phyloP scores from a whole-genome alignment of 1,140 invertebrate species.

The Euglossa dilemma region DNA sequence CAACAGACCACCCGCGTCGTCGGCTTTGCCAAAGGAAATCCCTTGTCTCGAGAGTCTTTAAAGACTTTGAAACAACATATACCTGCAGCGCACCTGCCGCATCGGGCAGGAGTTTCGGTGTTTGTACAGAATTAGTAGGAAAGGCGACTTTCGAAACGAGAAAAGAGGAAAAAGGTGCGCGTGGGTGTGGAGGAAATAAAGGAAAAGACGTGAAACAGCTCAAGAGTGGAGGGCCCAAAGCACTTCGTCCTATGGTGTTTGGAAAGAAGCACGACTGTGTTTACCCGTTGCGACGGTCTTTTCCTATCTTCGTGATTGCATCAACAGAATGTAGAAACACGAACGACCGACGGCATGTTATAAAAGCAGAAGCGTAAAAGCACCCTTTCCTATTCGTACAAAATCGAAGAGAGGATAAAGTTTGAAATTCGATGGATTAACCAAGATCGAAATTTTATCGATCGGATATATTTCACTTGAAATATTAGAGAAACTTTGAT shows the following conservation, averaged over 20 bases:
- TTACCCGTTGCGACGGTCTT: constrained; percentile 18
- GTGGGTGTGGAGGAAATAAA: constrained; percentile 9
- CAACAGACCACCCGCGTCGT: constrained; percentile 70
- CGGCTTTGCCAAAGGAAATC: constrained; percentile 62
- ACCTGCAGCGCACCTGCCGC: constrained; percentile 71
- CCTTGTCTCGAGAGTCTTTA: constrained; percentile 65
- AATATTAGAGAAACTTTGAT: not conserved
- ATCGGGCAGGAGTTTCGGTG: constrained; percentile 55
- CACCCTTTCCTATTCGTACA: too few relatives aligned
- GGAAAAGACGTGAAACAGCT: constrained; percentile 1
- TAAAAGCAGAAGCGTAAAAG: constrained; percentile 4
- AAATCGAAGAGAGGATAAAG: not conserved
- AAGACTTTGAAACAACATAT: constrained; percentile 75
- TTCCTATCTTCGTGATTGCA: constrained; percentile 31
- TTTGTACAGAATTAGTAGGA: constrained; percentile 77
- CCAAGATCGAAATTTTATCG: not conserved
- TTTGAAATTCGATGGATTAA: constrained; percentile 6
- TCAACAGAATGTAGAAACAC: constrained; percentile 27
- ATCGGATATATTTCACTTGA: not conserved
- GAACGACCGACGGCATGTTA: not conserved
- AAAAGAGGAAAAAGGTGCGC: constrained; percentile 7
- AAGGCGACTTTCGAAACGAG: constrained; percentile 61
- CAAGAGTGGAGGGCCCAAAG: constrained; percentile 9
- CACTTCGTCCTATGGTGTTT: constrained; percentile 36
- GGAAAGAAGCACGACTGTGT: constrained; percentile 37